These are phyloP conservation scores for Deilephila elpenor DNA, from an alignment of 2,888 invertebrate species.

Conservation along the genomic window DNA sequence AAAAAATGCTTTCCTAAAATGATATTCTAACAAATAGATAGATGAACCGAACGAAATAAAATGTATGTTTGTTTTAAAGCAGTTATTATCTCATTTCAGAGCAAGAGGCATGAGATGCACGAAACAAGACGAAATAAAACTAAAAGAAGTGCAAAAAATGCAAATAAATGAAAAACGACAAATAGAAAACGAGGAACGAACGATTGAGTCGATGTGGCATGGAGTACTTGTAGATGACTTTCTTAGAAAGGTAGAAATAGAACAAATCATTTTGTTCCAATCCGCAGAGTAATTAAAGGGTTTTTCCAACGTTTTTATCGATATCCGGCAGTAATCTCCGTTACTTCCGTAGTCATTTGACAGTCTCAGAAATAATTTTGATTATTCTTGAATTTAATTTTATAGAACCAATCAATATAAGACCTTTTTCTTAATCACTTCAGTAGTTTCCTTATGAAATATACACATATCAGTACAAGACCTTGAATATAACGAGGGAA, in stretches of 20 bases:
- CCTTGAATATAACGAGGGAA: no score
- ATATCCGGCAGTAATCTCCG: not conserved
- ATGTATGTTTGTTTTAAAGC: not conserved
- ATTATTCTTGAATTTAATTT: no score
- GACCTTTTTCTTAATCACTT: no score
- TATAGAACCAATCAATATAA: no score
- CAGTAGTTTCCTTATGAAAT: no score
- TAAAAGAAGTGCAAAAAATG: slow-evolving; percentile 64
- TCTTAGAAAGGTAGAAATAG: slow-evolving; percentile 58
- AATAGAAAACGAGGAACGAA: slow-evolving; percentile 59
- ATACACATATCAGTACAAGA: no score
- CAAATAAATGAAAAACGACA: slow-evolving; percentile 68
- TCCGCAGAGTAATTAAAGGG: slow-evolving; percentile 5
- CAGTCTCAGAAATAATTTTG: not conserved
- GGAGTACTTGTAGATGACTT: slow-evolving; percentile 65
- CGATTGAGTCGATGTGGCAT: slow-evolving; percentile 72
- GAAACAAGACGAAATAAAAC: slow-evolving; percentile 60
- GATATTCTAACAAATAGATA: no score
- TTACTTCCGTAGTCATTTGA: not conserved
- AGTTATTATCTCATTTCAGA: slow-evolving; percentile 44
- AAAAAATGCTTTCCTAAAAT: no score
- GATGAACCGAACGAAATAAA: not conserved
- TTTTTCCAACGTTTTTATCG: not conserved
- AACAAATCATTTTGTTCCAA: not conserved
- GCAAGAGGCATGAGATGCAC: slow-evolving; percentile 70